Evolutionary conservation across 2,797 vertebrate genomes (phyloP).

Genomic region (Dermochelys coriacea): DNA sequence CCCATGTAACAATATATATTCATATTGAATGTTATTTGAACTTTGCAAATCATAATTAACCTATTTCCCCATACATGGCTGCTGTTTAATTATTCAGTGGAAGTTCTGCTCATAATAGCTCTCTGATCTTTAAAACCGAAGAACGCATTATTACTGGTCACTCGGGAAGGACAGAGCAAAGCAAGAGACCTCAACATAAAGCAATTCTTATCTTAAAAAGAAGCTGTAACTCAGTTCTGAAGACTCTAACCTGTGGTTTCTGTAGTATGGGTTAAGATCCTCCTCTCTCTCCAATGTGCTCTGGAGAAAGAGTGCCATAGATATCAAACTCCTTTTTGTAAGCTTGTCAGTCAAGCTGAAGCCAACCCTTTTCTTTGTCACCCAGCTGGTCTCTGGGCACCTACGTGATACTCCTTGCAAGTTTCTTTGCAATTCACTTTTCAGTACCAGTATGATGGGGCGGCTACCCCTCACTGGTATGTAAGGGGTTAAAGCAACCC

Average conservation of each 20-base stretch:
- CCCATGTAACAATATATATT: background rate
- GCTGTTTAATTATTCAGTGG: background rate
- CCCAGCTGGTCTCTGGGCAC: conserved; percentile 83
- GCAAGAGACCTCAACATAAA: background rate
- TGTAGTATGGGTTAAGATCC: conserved; percentile 97
- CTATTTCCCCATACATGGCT: background rate
- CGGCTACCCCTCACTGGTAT: too few species aligned
- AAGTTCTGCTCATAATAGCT: background rate
- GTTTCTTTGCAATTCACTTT: conserved; percentile 92
- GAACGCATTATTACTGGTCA: background rate
- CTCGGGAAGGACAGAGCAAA: background rate
- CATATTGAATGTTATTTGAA: conserved; percentile 8
- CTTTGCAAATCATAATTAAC: background rate
- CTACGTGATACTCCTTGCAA: conserved; percentile 85
- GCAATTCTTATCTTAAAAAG: background rate
- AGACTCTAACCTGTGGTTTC: conserved; percentile 89
- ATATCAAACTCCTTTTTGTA: conserved; percentile 96
- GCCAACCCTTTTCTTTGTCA: conserved; percentile 82
- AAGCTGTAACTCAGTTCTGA: accelerated
- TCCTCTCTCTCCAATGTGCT: conserved; percentile 95
- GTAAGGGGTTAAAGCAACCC: too few species aligned
- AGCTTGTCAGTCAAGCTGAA: conserved; percentile 92
- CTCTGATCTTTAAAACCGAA: background rate
- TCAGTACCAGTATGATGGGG: conserved; percentile 79
- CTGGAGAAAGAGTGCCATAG: conserved; percentile 90